These are phyloP conservation scores for Zaprionus davidi DNA, from an alignment of 1,140 invertebrate species.

Conservation along the genomic window DNA sequence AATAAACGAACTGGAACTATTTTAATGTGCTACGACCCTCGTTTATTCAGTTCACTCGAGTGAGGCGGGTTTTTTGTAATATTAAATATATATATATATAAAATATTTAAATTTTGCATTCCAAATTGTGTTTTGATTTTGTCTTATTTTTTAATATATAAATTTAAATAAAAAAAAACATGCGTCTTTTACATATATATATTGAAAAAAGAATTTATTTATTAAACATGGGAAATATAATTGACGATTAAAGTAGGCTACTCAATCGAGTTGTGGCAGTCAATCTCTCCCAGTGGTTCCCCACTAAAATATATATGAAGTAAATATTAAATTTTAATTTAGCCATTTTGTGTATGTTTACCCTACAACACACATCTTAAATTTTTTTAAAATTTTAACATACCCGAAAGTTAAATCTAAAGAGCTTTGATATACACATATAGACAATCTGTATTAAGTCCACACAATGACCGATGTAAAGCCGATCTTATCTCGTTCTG, in stretches of 20 bases:
- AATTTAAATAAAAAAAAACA: too few relatives aligned
- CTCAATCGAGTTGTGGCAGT: background rate
- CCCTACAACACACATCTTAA: background rate
- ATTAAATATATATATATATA: background rate
- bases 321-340: background rate
- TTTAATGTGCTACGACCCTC: background rate
- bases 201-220: too few relatives aligned
- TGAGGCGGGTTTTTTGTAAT: background rate
- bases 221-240: too few relatives aligned
- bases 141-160: too few relatives aligned
- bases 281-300: background rate
- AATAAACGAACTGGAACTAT: background rate
- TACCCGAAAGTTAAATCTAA: background rate
- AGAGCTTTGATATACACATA: background rate
- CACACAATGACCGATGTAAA: slow-evolving; percentile 91
- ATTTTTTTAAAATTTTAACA: background rate
- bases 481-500: slow-evolving; percentile 95
- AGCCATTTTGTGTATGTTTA: slow-evolving; percentile 11
- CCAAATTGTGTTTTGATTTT: too few relatives aligned
- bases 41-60: background rate
- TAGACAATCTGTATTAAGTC: background rate
- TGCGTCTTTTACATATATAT: too few relatives aligned
- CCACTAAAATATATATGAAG: background rate
- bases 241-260: background rate
- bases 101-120: background rate